Percentiles rank a stretch among this genome's conserved stretches.
Conservation (phyloP, 2,797 vertebrate genomes). For the Hirundo rustica region DNA sequence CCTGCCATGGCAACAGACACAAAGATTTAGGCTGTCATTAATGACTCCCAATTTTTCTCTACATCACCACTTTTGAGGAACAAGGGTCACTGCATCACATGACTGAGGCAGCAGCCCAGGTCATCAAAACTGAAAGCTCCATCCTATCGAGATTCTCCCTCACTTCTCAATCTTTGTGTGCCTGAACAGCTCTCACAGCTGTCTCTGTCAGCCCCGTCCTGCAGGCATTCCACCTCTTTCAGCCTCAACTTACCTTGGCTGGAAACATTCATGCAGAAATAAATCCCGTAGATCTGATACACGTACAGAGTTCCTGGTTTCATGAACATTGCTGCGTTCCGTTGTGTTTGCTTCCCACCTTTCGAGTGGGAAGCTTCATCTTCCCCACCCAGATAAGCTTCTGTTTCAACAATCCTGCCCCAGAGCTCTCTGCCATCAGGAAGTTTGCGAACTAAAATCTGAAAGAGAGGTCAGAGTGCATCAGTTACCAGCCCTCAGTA, state of each 20-base stretch:
- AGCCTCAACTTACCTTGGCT: slow-evolving; percentile 84
- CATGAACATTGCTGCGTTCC: slow-evolving; percentile 96
- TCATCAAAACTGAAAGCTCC: background rate
- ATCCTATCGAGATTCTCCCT: background rate
- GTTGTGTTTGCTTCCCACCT: slow-evolving; percentile 88
- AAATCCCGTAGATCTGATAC: slow-evolving; percentile 92
- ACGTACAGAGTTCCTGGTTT: slow-evolving; percentile 93
- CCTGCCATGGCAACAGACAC: background rate
- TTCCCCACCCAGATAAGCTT: slow-evolving; percentile 92
- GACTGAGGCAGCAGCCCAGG: background rate
- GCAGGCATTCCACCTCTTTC: background rate
- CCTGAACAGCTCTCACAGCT: background rate
- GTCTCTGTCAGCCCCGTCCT: background rate
- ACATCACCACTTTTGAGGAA: background rate
- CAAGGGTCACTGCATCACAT: background rate
- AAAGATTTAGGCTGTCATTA: background rate
- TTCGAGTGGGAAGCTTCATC: slow-evolving; percentile 93
- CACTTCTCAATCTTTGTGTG: background rate
- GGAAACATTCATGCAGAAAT: slow-evolving; percentile 95
- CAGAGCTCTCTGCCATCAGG: slow-evolving; percentile 85
- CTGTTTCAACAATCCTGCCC: slow-evolving; percentile 91
- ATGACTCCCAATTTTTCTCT: background rate
- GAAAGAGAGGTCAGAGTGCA: slow-evolving; percentile 27
- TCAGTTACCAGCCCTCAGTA: background rate
- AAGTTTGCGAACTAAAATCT: slow-evolving; percentile 88